A percentile compares a stretch with the other conserved stretches of the same genome.
phyloP scores from a whole-genome alignment of 2,797 vertebrate species.

The Prunella strophiata region DNA sequence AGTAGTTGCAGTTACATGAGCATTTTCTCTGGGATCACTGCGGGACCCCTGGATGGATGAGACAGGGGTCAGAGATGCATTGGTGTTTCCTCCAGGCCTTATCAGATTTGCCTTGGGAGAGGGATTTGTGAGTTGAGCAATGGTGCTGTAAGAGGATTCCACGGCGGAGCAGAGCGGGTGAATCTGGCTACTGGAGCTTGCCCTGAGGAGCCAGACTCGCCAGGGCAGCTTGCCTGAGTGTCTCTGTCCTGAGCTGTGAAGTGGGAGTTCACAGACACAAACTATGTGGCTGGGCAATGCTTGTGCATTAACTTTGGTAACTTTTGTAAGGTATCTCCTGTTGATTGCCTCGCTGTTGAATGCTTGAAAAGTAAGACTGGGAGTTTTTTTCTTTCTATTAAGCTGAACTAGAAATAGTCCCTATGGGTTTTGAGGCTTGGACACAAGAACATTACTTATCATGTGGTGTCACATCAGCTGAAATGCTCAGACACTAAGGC shows the following conservation, averaged over 20 bases:
- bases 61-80: not conserved
- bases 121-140: not conserved
- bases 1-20: not conserved
- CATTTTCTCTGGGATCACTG: not conserved
- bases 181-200: not conserved
- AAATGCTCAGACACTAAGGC: not conserved
- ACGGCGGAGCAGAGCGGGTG: not conserved
- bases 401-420: not conserved
- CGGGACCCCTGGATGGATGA: not conserved
- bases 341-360: not conserved
- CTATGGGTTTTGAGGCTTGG: not conserved
- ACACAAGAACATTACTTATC: not conserved
- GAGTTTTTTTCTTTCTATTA: not conserved
- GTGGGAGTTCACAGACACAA: not conserved
- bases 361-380: not conserved
- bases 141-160: not conserved
- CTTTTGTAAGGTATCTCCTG: not conserved
- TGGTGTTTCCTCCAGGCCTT: not conserved
- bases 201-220: not conserved
- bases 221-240: rapidly evolving
- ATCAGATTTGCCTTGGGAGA: not conserved
- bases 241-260: not conserved
- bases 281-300: not conserved
- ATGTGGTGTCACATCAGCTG: not conserved
- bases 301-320: not conserved